Conservation (phyloP, 2,113 vertebrate species). For the Aviceda subcristata region DNA sequence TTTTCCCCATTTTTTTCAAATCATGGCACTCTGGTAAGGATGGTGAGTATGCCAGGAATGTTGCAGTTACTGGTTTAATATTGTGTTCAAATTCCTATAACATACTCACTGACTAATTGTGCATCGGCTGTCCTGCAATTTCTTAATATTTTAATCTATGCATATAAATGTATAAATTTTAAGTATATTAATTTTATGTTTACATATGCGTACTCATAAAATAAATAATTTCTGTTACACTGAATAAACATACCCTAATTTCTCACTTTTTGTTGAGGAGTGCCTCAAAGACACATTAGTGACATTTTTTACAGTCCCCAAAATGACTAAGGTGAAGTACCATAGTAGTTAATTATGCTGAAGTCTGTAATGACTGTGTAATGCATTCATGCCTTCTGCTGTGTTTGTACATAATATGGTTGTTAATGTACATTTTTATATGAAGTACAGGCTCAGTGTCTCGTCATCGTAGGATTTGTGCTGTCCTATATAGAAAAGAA, state of each 20-base stretch:
- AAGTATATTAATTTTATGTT: neutral
- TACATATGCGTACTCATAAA: neutral
- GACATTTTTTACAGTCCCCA: neutral
- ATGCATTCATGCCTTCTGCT: neutral
- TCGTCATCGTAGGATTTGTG: neutral
- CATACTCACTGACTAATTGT: neutral
- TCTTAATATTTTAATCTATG: neutral
- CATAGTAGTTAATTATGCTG: neutral
- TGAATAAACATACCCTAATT: neutral
- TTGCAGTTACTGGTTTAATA: neutral
- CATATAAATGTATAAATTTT: neutral
- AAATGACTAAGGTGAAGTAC: neutral
- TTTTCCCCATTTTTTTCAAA: neutral
- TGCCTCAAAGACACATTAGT: neutral
- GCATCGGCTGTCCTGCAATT: neutral
- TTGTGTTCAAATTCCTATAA: neutral
- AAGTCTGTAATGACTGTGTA: neutral
- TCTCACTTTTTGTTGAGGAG: neutral
- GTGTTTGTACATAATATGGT: neutral
- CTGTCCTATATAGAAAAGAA: neutral
- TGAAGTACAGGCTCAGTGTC: neutral
- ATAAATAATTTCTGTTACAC: neutral
- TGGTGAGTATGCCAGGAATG: neutral
- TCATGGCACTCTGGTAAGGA: neutral
- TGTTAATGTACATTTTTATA: neutral